A percentile compares a stretch with the other conserved stretches of the same genome.
Evolutionary conservation across 53 echinoderm and acorn worm genomes (phyloP).

Genomic region (Paelopatides confundens): DNA sequence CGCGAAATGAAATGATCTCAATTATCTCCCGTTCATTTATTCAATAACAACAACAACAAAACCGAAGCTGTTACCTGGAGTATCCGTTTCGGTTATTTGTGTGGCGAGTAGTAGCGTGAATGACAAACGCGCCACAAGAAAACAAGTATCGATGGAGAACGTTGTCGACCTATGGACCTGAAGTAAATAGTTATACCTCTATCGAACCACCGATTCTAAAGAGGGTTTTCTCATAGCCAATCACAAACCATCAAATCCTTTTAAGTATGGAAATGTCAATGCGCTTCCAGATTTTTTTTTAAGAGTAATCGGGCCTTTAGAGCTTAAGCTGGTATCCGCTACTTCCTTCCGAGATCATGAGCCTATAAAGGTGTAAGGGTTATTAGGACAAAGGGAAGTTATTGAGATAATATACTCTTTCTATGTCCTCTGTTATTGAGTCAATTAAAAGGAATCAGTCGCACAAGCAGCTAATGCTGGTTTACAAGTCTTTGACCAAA

Average conservation of each 20-base stretch:
- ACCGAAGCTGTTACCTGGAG: neutral
- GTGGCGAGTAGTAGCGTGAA: neutral
- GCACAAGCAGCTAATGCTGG: neutral
- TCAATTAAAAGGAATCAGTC: slow-evolving; percentile 31
- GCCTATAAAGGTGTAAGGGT: slow-evolving; percentile 53
- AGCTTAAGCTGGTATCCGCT: slow-evolving; percentile 11
- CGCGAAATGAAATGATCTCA: neutral
- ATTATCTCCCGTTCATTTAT: neutral
- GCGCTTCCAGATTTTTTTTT: slow-evolving; percentile 3
- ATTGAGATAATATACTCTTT: slow-evolving; percentile 18
- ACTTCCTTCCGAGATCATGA: slow-evolving; percentile 40
- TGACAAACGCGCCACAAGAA: neutral
- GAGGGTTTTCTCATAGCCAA: neutral
- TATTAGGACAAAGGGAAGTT: slow-evolving; percentile 56
- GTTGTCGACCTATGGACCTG: slow-evolving; percentile 46
- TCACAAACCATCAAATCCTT: slow-evolving; percentile 41
- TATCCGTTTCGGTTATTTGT: neutral
- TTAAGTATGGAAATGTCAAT: slow-evolving; percentile 32
- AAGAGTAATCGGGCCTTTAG: slow-evolving; percentile 2
- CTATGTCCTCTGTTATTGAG: slow-evolving; percentile 39
- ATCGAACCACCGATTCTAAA: slow-evolving; percentile 15
- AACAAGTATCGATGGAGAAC: neutral
- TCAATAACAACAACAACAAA: neutral
- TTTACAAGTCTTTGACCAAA: neutral
- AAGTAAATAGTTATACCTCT: slow-evolving; percentile 19